A percentile compares a stretch with the other conserved stretches of the same genome.
Conservation (phyloP, 2,113 vertebrate species). For the Echinops telfairi region DNA sequence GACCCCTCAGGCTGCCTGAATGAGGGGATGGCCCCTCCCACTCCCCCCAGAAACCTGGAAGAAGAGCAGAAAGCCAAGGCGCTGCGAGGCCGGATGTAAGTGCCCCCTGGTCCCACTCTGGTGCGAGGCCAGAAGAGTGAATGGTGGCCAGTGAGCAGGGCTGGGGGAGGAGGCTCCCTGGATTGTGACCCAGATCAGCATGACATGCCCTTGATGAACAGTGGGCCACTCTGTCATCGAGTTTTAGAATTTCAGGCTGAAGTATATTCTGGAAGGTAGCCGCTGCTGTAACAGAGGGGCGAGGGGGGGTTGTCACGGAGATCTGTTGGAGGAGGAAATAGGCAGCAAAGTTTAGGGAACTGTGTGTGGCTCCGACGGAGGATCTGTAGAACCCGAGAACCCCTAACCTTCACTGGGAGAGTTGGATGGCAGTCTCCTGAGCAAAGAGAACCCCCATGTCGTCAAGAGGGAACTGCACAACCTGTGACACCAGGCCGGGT, state of each 20-base stretch:
- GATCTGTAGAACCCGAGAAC: background rate
- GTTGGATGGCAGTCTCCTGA: background rate
- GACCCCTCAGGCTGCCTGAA: conserved; percentile 88
- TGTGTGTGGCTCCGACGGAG: too few species aligned
- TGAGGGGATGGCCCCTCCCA: conserved; percentile 86
- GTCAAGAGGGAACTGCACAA: background rate
- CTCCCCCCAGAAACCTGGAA: conserved; percentile 93
- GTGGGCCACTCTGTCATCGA: background rate
- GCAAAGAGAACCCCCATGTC: too few species aligned
- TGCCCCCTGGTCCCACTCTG: conserved; percentile 10
- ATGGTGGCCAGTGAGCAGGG: background rate
- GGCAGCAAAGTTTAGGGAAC: background rate
- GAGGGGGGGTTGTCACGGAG: background rate
- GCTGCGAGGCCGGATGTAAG: conserved; percentile 98
- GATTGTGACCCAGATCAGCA: background rate
- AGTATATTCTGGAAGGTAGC: background rate
- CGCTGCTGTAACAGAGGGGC: background rate
- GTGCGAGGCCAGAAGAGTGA: background rate
- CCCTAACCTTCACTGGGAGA: background rate
- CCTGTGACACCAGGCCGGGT: background rate
- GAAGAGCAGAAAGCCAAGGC: conserved; percentile 97
- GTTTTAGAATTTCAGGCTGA: conserved; percentile 8
- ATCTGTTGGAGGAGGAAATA: background rate
- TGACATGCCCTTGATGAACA: background rate
- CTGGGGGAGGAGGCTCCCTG: background rate